Conservation (phyloP, 35 echinoderm and acorn worm species). For the Hemicentrotus pulcherrimus region DNA sequence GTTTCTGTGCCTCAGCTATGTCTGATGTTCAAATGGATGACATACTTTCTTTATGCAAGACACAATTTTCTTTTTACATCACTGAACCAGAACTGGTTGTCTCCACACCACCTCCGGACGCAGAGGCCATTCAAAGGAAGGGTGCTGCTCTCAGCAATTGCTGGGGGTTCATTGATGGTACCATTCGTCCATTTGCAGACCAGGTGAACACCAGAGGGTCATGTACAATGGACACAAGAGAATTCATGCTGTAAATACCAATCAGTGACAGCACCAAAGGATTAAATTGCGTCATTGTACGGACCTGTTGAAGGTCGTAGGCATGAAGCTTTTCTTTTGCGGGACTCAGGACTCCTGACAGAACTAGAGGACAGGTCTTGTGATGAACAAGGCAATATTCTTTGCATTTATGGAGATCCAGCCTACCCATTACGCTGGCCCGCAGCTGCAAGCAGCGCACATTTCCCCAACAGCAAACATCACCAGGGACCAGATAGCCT, state of each 20-base stretch:
- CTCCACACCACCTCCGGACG: slow-evolving; percentile 32
- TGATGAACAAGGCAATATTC: not conserved
- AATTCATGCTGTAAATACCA: slow-evolving; percentile 75
- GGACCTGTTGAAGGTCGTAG: slow-evolving; percentile 71
- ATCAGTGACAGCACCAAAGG: slow-evolving; percentile 64
- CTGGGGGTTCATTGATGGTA: slow-evolving; percentile 89
- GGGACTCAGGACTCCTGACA: not conserved
- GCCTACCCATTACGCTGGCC: not conserved
- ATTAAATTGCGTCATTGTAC: slow-evolving; percentile 63
- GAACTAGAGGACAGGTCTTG: not conserved
- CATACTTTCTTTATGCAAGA: slow-evolving; percentile 51
- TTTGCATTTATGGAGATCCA: not conserved
- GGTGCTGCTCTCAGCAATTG: slow-evolving; percentile 78
- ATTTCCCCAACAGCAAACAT: not conserved
- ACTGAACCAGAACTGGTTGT: slow-evolving; percentile 61
- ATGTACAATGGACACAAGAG: slow-evolving; percentile 79
- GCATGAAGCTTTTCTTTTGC: slow-evolving; percentile 40
- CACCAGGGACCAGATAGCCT: not conserved
- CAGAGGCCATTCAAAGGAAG: slow-evolving; percentile 63
- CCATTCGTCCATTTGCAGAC: slow-evolving; percentile 70
- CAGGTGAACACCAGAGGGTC: slow-evolving; percentile 49
- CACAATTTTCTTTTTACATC: slow-evolving; percentile 49
- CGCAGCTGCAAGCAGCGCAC: not conserved
- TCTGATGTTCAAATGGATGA: slow-evolving; percentile 57
- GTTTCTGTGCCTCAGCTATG: slow-evolving; percentile 66